phyloP scores from a whole-genome alignment of 2,797 vertebrate genomes.

The Leptatherina wallacei region DNA sequence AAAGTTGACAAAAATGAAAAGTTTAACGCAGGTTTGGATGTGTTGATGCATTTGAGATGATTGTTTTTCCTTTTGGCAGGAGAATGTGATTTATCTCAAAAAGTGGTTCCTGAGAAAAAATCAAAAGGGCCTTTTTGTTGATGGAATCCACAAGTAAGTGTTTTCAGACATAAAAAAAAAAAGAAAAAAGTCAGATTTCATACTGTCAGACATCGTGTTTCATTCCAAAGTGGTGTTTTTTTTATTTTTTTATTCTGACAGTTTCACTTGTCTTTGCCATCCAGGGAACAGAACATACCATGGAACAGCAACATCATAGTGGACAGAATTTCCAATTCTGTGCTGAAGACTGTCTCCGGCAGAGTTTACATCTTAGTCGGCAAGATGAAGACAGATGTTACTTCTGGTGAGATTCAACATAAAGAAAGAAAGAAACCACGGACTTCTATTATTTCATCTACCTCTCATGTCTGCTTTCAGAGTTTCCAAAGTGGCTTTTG shows the following conservation, averaged over 20 bases:
- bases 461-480: constrained; percentile 56
- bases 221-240: not conserved
- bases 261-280: constrained; percentile 8
- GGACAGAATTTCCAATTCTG: constrained; percentile 71
- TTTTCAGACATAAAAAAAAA: not conserved
- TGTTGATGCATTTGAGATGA: not conserved
- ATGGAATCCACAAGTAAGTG: constrained; percentile 77
- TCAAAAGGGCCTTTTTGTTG: constrained; percentile 73
- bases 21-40: not conserved
- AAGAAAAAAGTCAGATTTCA: no score
- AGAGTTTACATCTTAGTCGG: constrained; percentile 79
- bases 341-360: constrained; percentile 77
- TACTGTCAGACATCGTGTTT: not conserved
- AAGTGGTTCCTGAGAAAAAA: constrained; percentile 74
- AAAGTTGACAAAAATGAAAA: no score
- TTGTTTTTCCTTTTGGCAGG: constrained; percentile 57
- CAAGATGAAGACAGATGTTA: constrained; percentile 63
- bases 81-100: constrained; percentile 70
- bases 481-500: constrained; percentile 78
- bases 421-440: not conserved
- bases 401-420: constrained; percentile 43
- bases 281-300: constrained; percentile 72
- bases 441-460: not conserved
- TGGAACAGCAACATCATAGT: constrained; percentile 84
- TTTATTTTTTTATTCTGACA: not conserved